Evolutionary conservation across 2,113 vertebrate species (phyloP), one percentile per base, ranked within the genome.

Genomic region (Centrocercus urophasianus): DNA sequence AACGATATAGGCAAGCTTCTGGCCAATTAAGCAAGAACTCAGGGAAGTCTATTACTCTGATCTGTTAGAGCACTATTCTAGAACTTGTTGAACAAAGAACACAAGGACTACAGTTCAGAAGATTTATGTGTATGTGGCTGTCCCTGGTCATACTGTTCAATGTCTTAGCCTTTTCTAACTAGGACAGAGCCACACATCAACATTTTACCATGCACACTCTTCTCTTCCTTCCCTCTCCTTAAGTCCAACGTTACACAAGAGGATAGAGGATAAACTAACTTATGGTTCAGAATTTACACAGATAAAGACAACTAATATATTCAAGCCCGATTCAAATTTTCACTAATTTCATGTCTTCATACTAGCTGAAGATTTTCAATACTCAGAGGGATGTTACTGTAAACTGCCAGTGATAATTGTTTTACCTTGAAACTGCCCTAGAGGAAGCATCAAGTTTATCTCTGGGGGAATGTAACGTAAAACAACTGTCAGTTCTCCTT

Each of bases 401-500:
- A 25, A 5, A 8, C 8, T 70, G 66, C 38, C 36, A 77, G 6
- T 54, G n/a, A 81, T 19, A 60, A 69, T 92, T 65, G 73, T 34
- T 95, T 90, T 98, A 99, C 99, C 99, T 98, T 99, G 98, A 93
- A 98, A 97, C 95, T 98, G 98, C 90, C 97, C 98, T 82, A 98
- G 95, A 48, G 98, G 98, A 93, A 98, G 97, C 88, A 95, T 98
- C 80, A 98, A 93, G 89, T 98, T 99, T 90, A 98, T 99, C 93
- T 99, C 98, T 69, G 98, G 98, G 70, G 99, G 98, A 80, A 98
- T 98, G 73, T 99, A 99, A 88, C 98, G 98, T 93, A 99, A 96
- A 93, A 98, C 98, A 69, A 99, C 98, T 8, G 98, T 99, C 95
- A 99, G 97, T 76, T 99, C 99, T 94, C 99, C 99, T 97, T 99